Evolutionary conservation across 2,113 vertebrate species (phyloP), one percentile per base, ranked within the genome.

Genomic region (Poeciliopsis prolifica): DNA sequence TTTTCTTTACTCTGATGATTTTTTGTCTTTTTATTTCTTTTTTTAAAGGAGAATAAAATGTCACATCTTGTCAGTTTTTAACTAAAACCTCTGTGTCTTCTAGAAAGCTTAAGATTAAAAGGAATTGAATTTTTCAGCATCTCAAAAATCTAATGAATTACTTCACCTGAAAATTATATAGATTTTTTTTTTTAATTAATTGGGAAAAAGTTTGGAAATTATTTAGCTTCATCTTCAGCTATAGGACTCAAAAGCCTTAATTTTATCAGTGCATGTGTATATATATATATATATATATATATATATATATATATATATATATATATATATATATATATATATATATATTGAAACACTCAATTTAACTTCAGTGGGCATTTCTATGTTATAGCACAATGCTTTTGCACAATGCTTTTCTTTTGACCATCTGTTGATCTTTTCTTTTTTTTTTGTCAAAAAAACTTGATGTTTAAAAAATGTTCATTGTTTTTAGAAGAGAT

Each of bases 401-500:
- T n/a, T 42, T 42, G 65, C 37, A 8, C 5, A 13, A 33, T 33
- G 31, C 73, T 64, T 22, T 33, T 44, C 60, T 74, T 29, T 28
- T 29, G 29, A 29, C 29, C 29, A 29, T 29, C 29, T 29, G 29
- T 29, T 29, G 29, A 29, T 29, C 29, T 3, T 29, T 29, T 61
- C 5, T 64, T 3, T 1, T 29, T 44, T 78, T 73, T 84, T 66
- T 74, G 72, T 72, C 19, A 17, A 14, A 31, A 37, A 51, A 82
- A 78, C 64, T 37, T 72, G 70, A 69, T 74, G 26, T 42, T 71
- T 61, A 63, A 44, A 24, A 71, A 35, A 68, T 75, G 80, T 78
- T 85, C 35, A 80, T 74, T 77, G 84, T 87, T 84, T 86, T 89
- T 90, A 88, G 93, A 94, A 93, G 88, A 63, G 91, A 91, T 93